Evolutionary conservation across 2,888 invertebrate species (phyloP), one percentile per base, ranked within the genome.

Genomic region (Macrosoma leucophasiata): DNA sequence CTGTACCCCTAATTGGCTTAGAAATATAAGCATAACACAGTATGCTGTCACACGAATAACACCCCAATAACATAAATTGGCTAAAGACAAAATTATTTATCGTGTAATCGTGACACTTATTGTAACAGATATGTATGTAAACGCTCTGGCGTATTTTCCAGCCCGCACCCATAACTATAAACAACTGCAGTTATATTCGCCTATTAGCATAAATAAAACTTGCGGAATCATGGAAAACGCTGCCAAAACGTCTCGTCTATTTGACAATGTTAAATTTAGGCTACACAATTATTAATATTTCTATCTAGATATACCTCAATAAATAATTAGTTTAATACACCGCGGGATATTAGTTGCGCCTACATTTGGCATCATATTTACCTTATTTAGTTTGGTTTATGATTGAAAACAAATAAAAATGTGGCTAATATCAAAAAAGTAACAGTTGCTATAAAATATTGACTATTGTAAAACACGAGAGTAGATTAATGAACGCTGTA

Each of bases 41-140:
- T n/a, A 34, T 23, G 32, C 41, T 32, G 29, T 41, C 31, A 37
- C 45, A 46, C 21, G 48, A 45, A 49, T 45, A 43, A 46, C 29
- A 32, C 39, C 34, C 25, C 33, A 43, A 43, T 40, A 41, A 44
- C 41, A 43, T 34, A 29, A 13, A 39, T 34, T 32, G 41, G 43
- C 41, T 39, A 51, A 48, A 49, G 49, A 48, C 46, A 52, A 48
- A 27, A 23, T 52, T 50, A 63, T 60, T 62, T 60, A 62, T 60
- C 58, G 63, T 55, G 45, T 60, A 60, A 61, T 56, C 59, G 59
- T 60, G 50, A 52, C 74, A 76, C 73, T 76, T 75, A 78, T 64
- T 61, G 44, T 77, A 76, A 76, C 60, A 68, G 79, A 81, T 81
- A 81, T 81, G 79, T 75, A 69, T 73, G 62, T 54, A 36, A 50